Percentiles rank a stretch among this genome's conserved stretches.
These are phyloP conservation scores for Vidua chalybeata DNA, from an alignment of 2,113 vertebrate species.

Conservation along the genomic window DNA sequence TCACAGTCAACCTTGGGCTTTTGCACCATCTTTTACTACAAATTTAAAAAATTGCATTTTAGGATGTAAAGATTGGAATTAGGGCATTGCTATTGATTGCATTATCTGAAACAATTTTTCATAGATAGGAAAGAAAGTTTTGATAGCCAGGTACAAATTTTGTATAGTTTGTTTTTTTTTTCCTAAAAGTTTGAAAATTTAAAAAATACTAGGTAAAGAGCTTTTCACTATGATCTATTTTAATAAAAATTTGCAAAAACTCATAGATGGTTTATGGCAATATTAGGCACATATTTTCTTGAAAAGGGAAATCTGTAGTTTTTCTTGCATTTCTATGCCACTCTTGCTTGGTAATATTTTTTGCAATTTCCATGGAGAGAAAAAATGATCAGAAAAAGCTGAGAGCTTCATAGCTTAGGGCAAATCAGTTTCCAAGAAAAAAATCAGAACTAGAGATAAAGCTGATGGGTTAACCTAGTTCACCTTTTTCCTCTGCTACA, in stretches of 20 bases:
- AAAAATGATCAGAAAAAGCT: not conserved
- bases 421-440: not conserved
- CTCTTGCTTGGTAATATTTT: not conserved
- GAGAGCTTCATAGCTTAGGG: not conserved
- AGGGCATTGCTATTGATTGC: not conserved
- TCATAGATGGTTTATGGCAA: not conserved
- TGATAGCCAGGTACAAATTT: not conserved
- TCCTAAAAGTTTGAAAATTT: not conserved
- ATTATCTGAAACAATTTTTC: not conserved
- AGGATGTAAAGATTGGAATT: not conserved
- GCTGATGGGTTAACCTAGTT: not conserved
- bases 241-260: not conserved
- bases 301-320: not conserved
- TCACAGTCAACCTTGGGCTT: accelerated
- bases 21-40: not conserved
- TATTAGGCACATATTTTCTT: not conserved
- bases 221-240: not conserved
- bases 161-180: not conserved
- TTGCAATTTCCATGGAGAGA: not conserved
- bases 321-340: not conserved
- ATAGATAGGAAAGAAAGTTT: not conserved
- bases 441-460: not conserved
- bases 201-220: not conserved
- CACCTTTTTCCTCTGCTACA: not conserved
- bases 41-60: not conserved